Evolutionary conservation across 2,113 vertebrate species (phyloP).

Genomic region (Onychorhynchus coronatus): DNA sequence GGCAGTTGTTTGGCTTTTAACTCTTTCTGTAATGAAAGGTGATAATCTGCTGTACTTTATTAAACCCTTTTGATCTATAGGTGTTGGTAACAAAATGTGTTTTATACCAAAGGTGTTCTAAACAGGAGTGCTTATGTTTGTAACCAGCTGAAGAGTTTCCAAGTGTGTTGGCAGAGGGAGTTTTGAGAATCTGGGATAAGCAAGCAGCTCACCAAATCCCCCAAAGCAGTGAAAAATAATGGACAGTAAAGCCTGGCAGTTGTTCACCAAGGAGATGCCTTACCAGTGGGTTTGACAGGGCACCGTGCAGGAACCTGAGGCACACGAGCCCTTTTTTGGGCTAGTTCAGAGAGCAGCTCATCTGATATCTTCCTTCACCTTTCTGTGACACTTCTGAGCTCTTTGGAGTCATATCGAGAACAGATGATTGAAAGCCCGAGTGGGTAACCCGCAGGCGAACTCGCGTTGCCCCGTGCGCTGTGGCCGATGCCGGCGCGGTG

Average conservation of each 20-base stretch:
- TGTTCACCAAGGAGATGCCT: background rate
- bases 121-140: background rate
- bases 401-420: background rate
- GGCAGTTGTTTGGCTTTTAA: background rate
- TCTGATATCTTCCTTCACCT: background rate
- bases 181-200: background rate
- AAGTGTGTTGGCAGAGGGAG: background rate
- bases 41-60: background rate
- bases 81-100: background rate
- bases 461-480: too few relatives aligned
- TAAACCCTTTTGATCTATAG: background rate
- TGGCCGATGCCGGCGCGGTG: too few relatives aligned
- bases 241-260: fast-evolving
- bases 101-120: background rate
- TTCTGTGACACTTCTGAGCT: background rate
- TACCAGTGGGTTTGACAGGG: background rate
- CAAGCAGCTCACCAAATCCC: background rate
- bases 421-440: background rate
- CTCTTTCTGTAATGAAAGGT: background rate
- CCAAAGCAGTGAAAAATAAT: background rate
- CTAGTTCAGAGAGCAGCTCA: background rate
- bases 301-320: background rate
- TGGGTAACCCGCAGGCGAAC: fast-evolving
- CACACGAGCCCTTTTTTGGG: background rate
- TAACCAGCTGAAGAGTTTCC: background rate